These are phyloP conservation scores for Merops nubicus DNA, from an alignment of 2,113 vertebrate genomes.

Conservation along the genomic window DNA sequence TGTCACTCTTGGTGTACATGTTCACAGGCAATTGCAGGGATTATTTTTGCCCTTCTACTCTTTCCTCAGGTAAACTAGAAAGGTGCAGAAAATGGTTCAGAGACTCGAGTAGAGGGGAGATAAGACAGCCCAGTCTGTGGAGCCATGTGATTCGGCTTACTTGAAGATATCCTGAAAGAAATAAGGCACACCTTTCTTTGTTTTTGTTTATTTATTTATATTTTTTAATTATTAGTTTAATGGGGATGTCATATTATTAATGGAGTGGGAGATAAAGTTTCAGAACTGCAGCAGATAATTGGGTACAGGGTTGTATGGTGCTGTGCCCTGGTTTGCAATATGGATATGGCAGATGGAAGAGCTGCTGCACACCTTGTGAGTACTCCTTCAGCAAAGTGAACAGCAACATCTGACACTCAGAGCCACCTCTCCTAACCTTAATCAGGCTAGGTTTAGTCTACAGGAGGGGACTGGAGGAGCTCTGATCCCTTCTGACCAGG, in stretches of 20 bases:
- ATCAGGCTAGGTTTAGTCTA: not conserved
- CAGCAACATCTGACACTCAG: not conserved
- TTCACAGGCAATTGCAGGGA: not conserved
- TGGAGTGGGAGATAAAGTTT: not conserved
- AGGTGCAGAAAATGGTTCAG: not conserved
- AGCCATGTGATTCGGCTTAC: not conserved
- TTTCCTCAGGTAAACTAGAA: not conserved
- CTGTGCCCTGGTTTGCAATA: not conserved
- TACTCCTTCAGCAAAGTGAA: not conserved
- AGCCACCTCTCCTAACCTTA: not conserved
- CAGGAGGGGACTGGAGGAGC: not conserved
- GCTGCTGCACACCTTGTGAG: not conserved
- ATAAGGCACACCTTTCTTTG: not conserved
- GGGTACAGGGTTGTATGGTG: not conserved
- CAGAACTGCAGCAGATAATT: not conserved
- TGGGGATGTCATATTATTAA: not conserved
- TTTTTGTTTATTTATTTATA: not conserved
- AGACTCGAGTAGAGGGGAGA: not conserved
- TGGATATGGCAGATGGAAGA: not conserved
- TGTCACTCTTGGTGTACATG: accelerated
- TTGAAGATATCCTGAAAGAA: not conserved
- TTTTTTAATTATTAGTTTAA: not conserved
- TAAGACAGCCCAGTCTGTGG: not conserved
- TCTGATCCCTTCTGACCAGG: not conserved
- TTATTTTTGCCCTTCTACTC: not conserved